phyloP scores from a whole-genome alignment of 2,888 invertebrate species.

The Antheraea assamensis region DNA sequence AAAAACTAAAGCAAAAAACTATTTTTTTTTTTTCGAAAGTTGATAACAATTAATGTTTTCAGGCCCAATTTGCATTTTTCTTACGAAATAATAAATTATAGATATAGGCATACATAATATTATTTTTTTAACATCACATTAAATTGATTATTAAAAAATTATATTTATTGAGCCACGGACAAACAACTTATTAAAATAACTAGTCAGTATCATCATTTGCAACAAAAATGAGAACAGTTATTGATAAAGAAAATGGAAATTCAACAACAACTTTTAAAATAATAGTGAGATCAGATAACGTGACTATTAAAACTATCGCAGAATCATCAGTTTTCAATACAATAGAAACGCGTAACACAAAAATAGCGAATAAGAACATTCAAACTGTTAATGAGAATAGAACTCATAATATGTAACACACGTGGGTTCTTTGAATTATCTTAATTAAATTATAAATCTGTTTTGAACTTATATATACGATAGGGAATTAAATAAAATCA shows the following conservation, averaged over 20 bases:
- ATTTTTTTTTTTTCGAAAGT: neutral
- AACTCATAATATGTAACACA: neutral
- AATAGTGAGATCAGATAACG: neutral
- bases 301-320: neutral
- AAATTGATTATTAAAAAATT: neutral
- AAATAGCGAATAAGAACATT: neutral
- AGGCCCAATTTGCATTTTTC: neutral
- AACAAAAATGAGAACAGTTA: neutral
- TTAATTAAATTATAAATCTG: neutral
- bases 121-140: neutral
- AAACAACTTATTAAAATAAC: constrained; percentile 3
- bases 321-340: neutral
- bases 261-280: neutral
- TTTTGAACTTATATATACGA: neutral
- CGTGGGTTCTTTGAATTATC: too few relatives aligned
- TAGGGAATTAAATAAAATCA: neutral
- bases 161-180: too few relatives aligned
- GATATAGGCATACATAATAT: neutral
- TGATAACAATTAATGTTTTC: neutral
- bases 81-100: neutral
- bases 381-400: neutral
- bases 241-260: neutral
- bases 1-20: neutral
- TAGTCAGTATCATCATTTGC: constrained; percentile 11
- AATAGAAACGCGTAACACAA: neutral